phyloP scores from a whole-genome alignment of 2,113 vertebrate genomes.

The Oenanthe melanoleuca region DNA sequence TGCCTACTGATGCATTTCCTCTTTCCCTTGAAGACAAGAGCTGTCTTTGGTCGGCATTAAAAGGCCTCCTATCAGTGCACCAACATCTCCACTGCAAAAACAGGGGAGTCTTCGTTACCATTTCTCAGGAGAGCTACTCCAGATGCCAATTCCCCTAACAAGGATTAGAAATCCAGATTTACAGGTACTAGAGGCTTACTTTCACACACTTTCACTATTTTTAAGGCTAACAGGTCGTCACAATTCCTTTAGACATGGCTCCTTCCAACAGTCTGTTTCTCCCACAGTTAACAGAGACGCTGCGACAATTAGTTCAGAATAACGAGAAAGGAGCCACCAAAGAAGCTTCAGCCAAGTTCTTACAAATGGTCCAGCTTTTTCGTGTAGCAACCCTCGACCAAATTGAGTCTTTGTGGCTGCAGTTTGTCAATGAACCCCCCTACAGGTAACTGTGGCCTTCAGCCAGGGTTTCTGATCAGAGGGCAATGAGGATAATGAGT shows the following conservation, averaged over 20 bases:
- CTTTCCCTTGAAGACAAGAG: conserved; percentile 74
- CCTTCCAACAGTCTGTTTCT: background rate
- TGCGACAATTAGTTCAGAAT: conserved; percentile 74
- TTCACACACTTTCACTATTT: background rate
- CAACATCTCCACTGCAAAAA: conserved; percentile 60
- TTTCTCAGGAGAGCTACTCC: conserved; percentile 62
- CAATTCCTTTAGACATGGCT: background rate
- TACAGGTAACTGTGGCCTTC: conserved; percentile 33
- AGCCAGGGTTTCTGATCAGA: background rate
- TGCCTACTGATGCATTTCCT: background rate
- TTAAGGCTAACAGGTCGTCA: background rate
- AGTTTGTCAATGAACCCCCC: conserved; percentile 20
- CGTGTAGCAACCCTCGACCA: conserved; percentile 65
- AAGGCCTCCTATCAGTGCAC: conserved; percentile 5
- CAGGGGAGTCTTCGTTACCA: conserved; percentile 77
- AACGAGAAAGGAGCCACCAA: conserved; percentile 66
- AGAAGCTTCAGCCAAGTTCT: conserved; percentile 68
- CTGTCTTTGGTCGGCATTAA: conserved; percentile 69
- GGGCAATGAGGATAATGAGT: background rate
- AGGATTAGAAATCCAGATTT: conserved; percentile 66
- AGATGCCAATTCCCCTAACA: conserved; percentile 78
- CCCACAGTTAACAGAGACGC: conserved; percentile 73
- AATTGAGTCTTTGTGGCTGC: conserved; percentile 77
- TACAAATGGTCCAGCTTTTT: conserved; percentile 80
- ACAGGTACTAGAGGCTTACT: conserved; percentile 69